Conservation (phyloP, 2,888 invertebrate genomes). For the Nebria brevicollis region DNA sequence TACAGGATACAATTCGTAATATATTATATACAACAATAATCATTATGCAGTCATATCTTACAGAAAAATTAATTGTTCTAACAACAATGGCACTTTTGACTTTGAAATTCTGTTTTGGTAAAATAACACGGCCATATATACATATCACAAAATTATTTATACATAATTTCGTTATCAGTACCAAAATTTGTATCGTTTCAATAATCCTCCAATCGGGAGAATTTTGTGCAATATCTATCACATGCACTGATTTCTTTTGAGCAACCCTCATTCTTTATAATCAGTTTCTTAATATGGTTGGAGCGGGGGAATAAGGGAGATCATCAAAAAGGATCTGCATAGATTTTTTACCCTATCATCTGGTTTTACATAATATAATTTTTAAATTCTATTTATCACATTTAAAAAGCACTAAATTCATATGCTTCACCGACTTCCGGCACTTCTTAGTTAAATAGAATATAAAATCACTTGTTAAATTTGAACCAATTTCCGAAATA, state of each 20-base stretch:
- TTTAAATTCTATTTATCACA: not conserved
- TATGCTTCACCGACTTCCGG: not conserved
- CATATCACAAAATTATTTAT: constrained; percentile 27
- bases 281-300: not conserved
- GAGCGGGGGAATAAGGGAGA: not conserved
- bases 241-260: constrained; percentile 39
- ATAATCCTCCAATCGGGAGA: constrained; percentile 22
- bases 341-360: not conserved
- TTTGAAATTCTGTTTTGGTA: constrained; percentile 39
- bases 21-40: constrained; percentile 38
- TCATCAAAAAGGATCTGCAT: not conserved
- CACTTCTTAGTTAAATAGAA: not conserved
- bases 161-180: constrained; percentile 40
- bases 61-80: constrained; percentile 27
- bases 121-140: constrained; percentile 44
- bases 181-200: constrained; percentile 35
- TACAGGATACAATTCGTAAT: constrained; percentile 37
- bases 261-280: constrained; percentile 19
- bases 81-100: constrained; percentile 44
- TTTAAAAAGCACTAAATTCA: not conserved
- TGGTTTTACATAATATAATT: not conserved
- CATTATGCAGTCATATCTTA: constrained; percentile 36
- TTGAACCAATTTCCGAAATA: not conserved
- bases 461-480: not conserved
- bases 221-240: constrained; percentile 40